Conservation (phyloP, 23 tunicate species). For the Ascidia mentula region DNA sequence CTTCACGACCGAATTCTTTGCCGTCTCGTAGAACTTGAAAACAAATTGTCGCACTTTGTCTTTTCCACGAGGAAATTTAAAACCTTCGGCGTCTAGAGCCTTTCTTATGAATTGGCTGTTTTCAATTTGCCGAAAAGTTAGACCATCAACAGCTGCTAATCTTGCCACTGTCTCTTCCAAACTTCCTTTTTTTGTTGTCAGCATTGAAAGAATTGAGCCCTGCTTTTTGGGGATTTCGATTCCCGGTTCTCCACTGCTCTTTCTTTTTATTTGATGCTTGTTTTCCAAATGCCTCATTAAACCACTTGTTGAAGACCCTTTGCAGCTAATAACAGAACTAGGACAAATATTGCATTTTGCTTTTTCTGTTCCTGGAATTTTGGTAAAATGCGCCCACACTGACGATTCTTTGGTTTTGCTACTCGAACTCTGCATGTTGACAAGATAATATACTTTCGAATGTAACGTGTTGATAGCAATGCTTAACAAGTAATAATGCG, state of each 20-base stretch:
- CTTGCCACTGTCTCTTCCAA: too few species aligned
- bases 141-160: not conserved
- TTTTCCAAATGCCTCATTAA: too few species aligned
- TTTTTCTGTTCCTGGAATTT: too few species aligned
- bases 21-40: not conserved
- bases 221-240: not conserved
- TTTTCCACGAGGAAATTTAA: too few species aligned
- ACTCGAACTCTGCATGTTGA: not conserved
- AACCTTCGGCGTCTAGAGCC: not conserved
- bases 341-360: not conserved
- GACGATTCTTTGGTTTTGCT: not conserved
- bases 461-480: not conserved
- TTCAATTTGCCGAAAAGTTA: not conserved
- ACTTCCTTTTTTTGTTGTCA: not conserved
- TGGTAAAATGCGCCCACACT: too few species aligned
- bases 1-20: not conserved
- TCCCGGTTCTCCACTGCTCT: not conserved
- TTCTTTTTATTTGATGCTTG: too few species aligned
- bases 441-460: not conserved
- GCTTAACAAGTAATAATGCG: too few species aligned
- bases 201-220: not conserved
- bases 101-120: not conserved
- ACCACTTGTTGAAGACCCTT: not conserved
- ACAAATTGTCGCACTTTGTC: too few species aligned
- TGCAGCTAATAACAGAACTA: not conserved